Conservation (phyloP, 2,113 vertebrate genomes). For the Corydoras sp. region DNA sequence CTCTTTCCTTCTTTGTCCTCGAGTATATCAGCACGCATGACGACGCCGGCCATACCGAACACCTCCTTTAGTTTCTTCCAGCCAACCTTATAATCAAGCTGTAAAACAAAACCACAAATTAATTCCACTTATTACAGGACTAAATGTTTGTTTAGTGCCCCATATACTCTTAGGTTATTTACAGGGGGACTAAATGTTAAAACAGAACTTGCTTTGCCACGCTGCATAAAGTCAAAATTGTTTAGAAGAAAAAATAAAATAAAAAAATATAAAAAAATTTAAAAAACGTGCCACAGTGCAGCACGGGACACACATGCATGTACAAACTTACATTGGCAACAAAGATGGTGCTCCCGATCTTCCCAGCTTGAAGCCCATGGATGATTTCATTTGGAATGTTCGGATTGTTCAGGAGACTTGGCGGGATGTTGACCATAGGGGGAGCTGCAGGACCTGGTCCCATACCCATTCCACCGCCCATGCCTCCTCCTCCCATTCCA, state of each 20-base stretch:
- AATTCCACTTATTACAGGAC: not conserved
- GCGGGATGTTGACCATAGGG: constrained; percentile 83
- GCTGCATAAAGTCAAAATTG: too few relatives aligned
- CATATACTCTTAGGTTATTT: too few relatives aligned
- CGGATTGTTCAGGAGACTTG: constrained; percentile 92
- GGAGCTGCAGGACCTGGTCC: constrained; percentile 67
- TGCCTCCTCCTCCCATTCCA: constrained; percentile 51
- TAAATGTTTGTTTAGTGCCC: too few relatives aligned
- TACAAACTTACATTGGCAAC: constrained; percentile 85
- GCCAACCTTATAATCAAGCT: constrained; percentile 97
- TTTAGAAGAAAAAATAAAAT: too few relatives aligned
- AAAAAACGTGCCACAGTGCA: too few relatives aligned
- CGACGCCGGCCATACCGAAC: constrained; percentile 89
- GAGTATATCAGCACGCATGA: constrained; percentile 85
- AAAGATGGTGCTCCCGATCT: constrained; percentile 90
- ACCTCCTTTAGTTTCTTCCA: constrained; percentile 99
- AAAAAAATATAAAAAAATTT: too few relatives aligned
- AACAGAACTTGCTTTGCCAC: too few relatives aligned
- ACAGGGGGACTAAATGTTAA: too few relatives aligned
- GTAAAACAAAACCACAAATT: constrained; percentile 13
- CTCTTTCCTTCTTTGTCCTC: constrained; percentile 97
- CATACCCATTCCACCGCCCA: constrained; percentile 41
- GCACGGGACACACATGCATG: not conserved
- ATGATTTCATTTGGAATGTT: constrained; percentile 96
- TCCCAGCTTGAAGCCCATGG: constrained; percentile 90